phyloP scores from a whole-genome alignment of 2,797 vertebrate genomes.

The Propithecus deckenii region DNA sequence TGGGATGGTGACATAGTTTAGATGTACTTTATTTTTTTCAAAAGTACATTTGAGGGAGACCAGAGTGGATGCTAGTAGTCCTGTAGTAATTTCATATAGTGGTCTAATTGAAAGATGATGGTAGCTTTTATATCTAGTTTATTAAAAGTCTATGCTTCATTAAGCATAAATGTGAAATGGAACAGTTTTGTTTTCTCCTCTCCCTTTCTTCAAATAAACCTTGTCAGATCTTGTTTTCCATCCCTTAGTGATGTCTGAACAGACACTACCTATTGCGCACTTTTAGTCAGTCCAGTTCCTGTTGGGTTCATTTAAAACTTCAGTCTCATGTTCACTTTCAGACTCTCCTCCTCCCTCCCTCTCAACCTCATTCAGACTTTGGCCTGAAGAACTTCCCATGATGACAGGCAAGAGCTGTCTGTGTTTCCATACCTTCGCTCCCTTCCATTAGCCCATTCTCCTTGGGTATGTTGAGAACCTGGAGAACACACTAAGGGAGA shows the following conservation, averaged over 20 bases:
- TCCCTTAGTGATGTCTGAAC: not conserved
- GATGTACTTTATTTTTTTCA: not conserved
- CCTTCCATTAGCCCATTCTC: not conserved
- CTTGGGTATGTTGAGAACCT: too few species aligned
- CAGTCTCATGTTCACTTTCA: not conserved
- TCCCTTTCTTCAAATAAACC: not conserved
- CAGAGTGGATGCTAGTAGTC: not conserved
- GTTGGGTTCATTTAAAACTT: not conserved
- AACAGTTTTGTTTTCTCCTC: not conserved
- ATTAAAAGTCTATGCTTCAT: not conserved
- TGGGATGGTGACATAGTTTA: not conserved
- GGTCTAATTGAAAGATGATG: not conserved
- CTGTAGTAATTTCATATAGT: not conserved
- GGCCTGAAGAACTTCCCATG: too few species aligned
- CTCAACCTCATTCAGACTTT: not conserved
- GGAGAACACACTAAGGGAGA: not conserved
- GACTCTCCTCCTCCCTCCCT: not conserved
- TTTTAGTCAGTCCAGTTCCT: not conserved
- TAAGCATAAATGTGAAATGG: not conserved
- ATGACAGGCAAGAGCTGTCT: not conserved
- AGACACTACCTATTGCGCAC: rapidly evolving
- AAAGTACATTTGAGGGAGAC: not conserved
- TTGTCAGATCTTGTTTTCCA: not conserved
- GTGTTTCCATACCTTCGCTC: rapidly evolving
- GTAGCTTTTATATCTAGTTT: not conserved